Evolutionary conservation across 2,888 invertebrate genomes (phyloP), one percentile per base, ranked within the genome.

Genomic region (Pterostichus niger): DNA sequence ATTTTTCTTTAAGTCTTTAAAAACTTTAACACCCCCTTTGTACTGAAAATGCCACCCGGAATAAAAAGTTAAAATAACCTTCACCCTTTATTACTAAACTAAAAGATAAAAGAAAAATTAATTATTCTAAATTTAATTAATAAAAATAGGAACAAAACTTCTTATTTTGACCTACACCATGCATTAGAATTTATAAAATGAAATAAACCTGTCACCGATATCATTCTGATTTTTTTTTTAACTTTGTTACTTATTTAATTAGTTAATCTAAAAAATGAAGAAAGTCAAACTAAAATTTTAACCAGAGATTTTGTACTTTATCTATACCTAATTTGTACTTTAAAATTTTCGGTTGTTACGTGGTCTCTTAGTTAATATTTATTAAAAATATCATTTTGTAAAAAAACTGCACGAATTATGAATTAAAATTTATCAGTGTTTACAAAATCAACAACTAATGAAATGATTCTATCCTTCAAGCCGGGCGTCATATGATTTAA

Each of bases 401-500:
- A 40, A 40, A n/a, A 40, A 40, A 40, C 9, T 7, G 24, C 24
- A 31, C n/a, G 15, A 10, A 11, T 77, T 77, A 64, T 13, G 15
- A 10, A 11, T 77, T 77, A 64, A 79, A 82, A 82, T 59, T 75
- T 59, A 24, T 82, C 59, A 59, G 17, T 82, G 11, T 75, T 31
- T 56, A 75, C 75, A 44, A 82, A 75, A 56, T 82, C 75, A 44
- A 82, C 9, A 44, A 46, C 49, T 59, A 75, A 33, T 9, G 73
- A 71, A 15, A 59, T 75, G 7, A 82, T 75, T 82, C 82, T 75
- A 35, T 52, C 46, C 49, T 75, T 46, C 15, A 82, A 24, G 6
- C 40, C 75, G 13, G 73, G 59, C 24, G 73, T 82, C 61, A 82
- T 75, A 17, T 81, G 33, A 10, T 40, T 44, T 83, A 78, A 81